These are phyloP conservation scores for Choloepus didactylus DNA, from an alignment of 2,797 vertebrate species.

Conservation along the genomic window DNA sequence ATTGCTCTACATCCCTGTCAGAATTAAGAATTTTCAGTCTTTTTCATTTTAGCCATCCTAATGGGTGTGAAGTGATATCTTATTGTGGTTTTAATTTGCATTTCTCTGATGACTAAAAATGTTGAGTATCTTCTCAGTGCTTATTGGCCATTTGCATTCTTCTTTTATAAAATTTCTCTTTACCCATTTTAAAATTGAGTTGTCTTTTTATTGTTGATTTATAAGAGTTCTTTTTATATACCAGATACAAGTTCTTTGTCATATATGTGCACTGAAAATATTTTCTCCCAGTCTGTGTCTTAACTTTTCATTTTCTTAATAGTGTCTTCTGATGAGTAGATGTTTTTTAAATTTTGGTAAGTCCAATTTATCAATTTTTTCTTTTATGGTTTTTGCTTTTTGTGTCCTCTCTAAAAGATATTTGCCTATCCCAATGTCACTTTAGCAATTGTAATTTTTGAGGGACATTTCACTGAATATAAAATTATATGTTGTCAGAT, in stretches of 20 bases:
- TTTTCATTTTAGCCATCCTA: neutral
- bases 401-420: neutral
- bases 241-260: neutral
- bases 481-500: neutral
- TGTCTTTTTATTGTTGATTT: neutral
- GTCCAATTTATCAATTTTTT: neutral
- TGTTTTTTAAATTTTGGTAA: neutral
- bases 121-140: too few species aligned
- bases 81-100: neutral
- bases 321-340: neutral
- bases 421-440: neutral
- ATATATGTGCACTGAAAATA: neutral
- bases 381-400: neutral
- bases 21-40: neutral
- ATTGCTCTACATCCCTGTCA: neutral
- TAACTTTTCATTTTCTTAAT: neutral
- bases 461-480: neutral
- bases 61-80: neutral
- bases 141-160: neutral
- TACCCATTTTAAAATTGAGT: neutral
- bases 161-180: neutral
- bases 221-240: neutral
- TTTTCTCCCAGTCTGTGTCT: neutral
- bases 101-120: neutral
- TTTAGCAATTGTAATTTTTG: neutral